A percentile compares a stretch with the other conserved stretches of the same genome.
These are phyloP conservation scores for Sturnira hondurensis DNA, from an alignment of 2,113 vertebrate species.

Conservation along the genomic window DNA sequence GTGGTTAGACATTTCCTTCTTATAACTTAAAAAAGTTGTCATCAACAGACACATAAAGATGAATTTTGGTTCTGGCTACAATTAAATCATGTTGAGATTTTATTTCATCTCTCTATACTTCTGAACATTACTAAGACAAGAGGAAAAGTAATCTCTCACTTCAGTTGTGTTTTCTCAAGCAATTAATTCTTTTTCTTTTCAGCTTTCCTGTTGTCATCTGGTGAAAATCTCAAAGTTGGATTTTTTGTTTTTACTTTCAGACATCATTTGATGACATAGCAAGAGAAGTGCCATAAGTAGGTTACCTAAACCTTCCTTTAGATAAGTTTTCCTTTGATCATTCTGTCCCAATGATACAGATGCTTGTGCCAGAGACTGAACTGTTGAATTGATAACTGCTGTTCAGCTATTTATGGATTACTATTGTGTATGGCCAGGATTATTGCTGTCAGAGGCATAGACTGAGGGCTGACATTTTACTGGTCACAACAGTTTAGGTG, in stretches of 20 bases:
- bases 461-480: neutral
- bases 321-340: neutral
- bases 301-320: neutral
- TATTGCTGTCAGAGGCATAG: neutral
- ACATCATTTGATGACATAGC: neutral
- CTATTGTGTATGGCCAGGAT: neutral
- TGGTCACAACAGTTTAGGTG: neutral
- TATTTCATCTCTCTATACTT: neutral
- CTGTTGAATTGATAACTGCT: neutral
- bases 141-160: neutral
- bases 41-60: constrained; percentile 13
- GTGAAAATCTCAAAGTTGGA: neutral
- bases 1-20: constrained; percentile 6
- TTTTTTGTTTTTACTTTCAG: neutral
- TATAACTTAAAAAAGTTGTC: neutral
- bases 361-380: neutral
- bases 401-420: neutral
- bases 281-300: neutral
- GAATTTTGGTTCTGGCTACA: constrained; percentile 12
- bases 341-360: neutral
- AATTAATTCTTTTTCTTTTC: neutral
- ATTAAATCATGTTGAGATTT: constrained; percentile 27
- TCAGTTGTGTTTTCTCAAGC: constrained; percentile 1
- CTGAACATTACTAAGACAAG: constrained; percentile 8
- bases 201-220: neutral